Conservation (phyloP, 2,888 invertebrate genomes). For the Tipula confusa region DNA sequence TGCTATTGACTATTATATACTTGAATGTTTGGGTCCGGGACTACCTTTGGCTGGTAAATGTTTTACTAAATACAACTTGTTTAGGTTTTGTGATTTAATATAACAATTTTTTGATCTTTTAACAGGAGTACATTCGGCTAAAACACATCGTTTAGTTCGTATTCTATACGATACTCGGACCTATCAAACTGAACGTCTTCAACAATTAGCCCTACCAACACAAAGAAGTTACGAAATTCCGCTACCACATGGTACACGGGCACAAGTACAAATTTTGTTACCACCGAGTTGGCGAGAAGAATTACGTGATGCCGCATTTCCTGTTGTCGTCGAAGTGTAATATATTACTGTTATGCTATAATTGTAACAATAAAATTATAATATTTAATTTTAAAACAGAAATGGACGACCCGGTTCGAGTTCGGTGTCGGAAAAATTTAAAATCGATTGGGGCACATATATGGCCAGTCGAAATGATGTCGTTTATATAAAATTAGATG, state of each 20-base stretch:
- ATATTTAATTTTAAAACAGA: slow-evolving; percentile 49
- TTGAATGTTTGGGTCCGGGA: slow-evolving; percentile 89
- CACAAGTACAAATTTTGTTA: slow-evolving; percentile 81
- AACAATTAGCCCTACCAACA: slow-evolving; percentile 76
- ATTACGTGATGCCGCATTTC: slow-evolving; percentile 79
- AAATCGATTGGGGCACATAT: slow-evolving; percentile 87
- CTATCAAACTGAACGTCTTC: slow-evolving; percentile 60
- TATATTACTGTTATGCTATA: slow-evolving; percentile 40
- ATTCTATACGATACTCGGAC: slow-evolving; percentile 73
- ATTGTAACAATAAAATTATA: not conserved
- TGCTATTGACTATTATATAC: slow-evolving; percentile 60
- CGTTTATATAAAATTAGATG: slow-evolving; percentile 86
- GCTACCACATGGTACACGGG: slow-evolving; percentile 76
- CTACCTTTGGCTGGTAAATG: slow-evolving; percentile 70
- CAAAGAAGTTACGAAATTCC: slow-evolving; percentile 80
- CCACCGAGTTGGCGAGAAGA: slow-evolving; percentile 88
- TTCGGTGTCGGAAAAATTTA: slow-evolving; percentile 81
- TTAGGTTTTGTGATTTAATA: not conserved
- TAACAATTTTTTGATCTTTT: too few relatives aligned
- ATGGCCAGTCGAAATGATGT: slow-evolving; percentile 88
- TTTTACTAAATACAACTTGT: too few relatives aligned
- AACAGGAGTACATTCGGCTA: slow-evolving; percentile 62
- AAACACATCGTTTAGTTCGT: slow-evolving; percentile 70
- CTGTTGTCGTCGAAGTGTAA: slow-evolving; percentile 83
- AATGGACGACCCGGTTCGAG: slow-evolving; percentile 91